A percentile compares a stretch with the other conserved stretches of the same genome.
Conservation (phyloP, 2,113 vertebrate species). For the Oenanthe melanoleuca region DNA sequence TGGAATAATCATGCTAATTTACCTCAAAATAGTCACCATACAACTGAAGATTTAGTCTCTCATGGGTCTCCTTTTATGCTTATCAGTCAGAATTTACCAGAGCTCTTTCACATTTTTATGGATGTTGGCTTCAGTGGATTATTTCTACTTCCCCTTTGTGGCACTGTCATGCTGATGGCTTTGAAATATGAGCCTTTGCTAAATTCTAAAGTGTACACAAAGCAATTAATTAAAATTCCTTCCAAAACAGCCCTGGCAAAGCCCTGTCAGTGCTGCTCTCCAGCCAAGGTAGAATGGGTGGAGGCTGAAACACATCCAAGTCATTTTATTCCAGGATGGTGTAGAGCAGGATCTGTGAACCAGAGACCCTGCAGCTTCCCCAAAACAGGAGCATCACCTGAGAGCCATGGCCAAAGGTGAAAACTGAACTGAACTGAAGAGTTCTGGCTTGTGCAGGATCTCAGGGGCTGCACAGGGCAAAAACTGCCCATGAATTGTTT, state of each 20-base stretch:
- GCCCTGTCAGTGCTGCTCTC: not conserved
- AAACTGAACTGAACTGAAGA: not conserved
- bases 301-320: not conserved
- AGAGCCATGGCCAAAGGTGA: not conserved
- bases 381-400: not conserved
- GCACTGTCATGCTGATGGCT: slow-evolving; percentile 35
- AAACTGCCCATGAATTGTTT: not conserved
- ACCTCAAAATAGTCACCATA: slow-evolving; percentile 1
- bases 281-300: not conserved
- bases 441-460: not conserved
- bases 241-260: slow-evolving; percentile 24
- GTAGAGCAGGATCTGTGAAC: not conserved
- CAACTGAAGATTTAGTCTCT: not conserved
- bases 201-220: slow-evolving; percentile 46
- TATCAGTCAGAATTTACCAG: slow-evolving; percentile 56
- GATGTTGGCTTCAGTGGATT: slow-evolving; percentile 20
- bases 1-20: slow-evolving; percentile 51
- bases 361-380: not conserved
- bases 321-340: not conserved
- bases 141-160: slow-evolving; percentile 47
- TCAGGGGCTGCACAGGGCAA: not conserved
- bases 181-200: slow-evolving; percentile 56
- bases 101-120: slow-evolving; percentile 49
- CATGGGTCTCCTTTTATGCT: slow-evolving; percentile 23
- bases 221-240: slow-evolving; percentile 62